Evolutionary conservation across 2,113 vertebrate genomes (phyloP), one percentile per base, ranked within the genome.

Genomic region (Cervus canadensis): DNA sequence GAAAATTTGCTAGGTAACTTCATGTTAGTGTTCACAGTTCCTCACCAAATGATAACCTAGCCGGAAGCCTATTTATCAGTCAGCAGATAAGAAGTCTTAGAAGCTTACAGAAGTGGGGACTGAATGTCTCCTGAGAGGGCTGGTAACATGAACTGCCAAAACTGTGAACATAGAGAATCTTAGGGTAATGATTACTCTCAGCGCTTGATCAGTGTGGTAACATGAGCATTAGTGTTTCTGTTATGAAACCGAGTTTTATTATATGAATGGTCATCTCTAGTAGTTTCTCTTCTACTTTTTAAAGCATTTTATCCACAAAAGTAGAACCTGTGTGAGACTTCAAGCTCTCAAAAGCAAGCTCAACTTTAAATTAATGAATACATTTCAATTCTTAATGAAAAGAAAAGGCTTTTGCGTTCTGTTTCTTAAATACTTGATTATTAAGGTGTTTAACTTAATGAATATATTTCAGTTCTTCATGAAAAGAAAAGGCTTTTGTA

Each of bases 241-340:
- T 90, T 78, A 62, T 25, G 40, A 98, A 97, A 81, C 45, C 57
- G 45, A 97, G 86, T 56, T 71, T 88, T 96, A 50, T 33, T 93
- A 7, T 82, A 64, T 87, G 93, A 71, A 71, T 12, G 26, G 56
- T 92, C 43, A 83, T 95, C 84, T 48, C 56, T 23, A 87, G 48
- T 26, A 33, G 25, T 84, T 96, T 91, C 3, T 74, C 23, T 83
- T 94, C 79, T 64, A 84, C 48, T 83, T 56, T 96, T 67, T 60
- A 50, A 93, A 87, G 21, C 81, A n/a, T 95, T 87, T 81, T 89
- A 81, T 76, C 33, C 13, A 59, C 25, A 89, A 48, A 71, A 43
- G 26, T 97, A 97, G 88, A 96, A 86, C 21, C 52, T 87, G 12
- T 89, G 1, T 87, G 30, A 89, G 25, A 82, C 48, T 88, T 28